Conservation (phyloP, 2,113 vertebrate species). For the Colinus virginianus region DNA sequence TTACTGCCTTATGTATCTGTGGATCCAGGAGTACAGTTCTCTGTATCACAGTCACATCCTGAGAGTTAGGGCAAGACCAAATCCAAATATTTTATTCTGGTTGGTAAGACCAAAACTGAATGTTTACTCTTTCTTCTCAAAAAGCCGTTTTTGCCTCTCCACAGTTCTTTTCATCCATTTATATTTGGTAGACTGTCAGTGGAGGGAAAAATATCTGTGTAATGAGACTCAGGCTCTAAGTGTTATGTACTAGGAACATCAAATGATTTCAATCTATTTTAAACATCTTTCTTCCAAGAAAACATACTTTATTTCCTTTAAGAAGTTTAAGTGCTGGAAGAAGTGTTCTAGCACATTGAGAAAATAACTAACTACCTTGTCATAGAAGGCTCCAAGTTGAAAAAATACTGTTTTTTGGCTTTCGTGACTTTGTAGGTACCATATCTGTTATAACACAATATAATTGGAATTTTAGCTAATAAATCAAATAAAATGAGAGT, state of each 20-base stretch:
- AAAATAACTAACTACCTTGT: not conserved
- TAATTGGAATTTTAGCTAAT: too few relatives aligned
- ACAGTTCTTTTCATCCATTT: not conserved
- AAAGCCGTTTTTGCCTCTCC: not conserved
- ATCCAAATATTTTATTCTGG: not conserved
- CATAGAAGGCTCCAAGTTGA: not conserved
- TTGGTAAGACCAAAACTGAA: not conserved
- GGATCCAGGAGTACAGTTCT: not conserved
- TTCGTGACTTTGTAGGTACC: not conserved
- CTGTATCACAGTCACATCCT: not conserved
- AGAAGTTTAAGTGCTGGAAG: not conserved
- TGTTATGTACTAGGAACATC: not conserved
- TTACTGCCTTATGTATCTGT: not conserved
- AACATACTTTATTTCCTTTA: not conserved
- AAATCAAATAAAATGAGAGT: too few relatives aligned
- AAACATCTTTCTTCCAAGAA: not conserved
- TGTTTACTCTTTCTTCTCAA: not conserved
- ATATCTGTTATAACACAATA: not conserved
- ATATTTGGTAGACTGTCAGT: not conserved
- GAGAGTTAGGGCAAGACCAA: not conserved
- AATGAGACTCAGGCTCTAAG: not conserved
- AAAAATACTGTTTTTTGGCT: not conserved
- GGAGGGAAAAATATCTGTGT: not conserved
- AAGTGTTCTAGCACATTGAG: not conserved
- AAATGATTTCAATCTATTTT: not conserved